Base-by-base conservation (phyloP, 2,888 invertebrate genomes). In the Rhopalosiphum nymphaeae region DNA sequence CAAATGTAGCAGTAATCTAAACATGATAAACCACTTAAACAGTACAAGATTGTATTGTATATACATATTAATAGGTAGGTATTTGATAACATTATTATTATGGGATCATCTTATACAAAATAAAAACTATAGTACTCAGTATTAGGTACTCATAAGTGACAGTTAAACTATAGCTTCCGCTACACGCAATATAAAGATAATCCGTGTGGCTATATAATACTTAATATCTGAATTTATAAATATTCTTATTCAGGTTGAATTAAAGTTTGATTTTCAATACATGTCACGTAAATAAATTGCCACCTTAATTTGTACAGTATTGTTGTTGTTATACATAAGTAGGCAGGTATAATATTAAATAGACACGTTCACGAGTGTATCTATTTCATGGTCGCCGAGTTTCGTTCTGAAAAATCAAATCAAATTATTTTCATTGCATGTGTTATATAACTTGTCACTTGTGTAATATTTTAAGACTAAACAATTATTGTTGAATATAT, bases 341-440 rank as follows among this genome's bases (percentile, higher is more conserved):
- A 78, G 36, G 21, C 44, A 29, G 44, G 42, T 85, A 44, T 26
- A 89, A 61, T 61, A 61, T 61, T 89, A 61, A 89, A 44, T 61
- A 29, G 29, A 78, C 26, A 44, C 29, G 21, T 46, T 9, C 36
- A 67, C 44, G 46, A 46, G 67, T n/a, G 25, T 61, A 88, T 13
- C 3, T 10, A n/a, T 44, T 29, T 49, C 92, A 92, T 26, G 92
- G 92, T 44, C 92, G 87, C 56, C 91, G 10, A 29, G 91, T 86
- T 42, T 91, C 16, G 56, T n/a, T 57, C 49, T 49, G 36, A 61
- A 92, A 87, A 91, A 78, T 21, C 78, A 78, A 78, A 78, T 78
- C 78, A 78, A 78, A 78, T 36, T 85, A 16, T 56, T 56, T 91
- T 56, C 29, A 42, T 84, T 53, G 4, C 10, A 25, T 21, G 29